Evolutionary conservation across 2,113 vertebrate genomes (phyloP).

Genomic region (Verasper variegatus): DNA sequence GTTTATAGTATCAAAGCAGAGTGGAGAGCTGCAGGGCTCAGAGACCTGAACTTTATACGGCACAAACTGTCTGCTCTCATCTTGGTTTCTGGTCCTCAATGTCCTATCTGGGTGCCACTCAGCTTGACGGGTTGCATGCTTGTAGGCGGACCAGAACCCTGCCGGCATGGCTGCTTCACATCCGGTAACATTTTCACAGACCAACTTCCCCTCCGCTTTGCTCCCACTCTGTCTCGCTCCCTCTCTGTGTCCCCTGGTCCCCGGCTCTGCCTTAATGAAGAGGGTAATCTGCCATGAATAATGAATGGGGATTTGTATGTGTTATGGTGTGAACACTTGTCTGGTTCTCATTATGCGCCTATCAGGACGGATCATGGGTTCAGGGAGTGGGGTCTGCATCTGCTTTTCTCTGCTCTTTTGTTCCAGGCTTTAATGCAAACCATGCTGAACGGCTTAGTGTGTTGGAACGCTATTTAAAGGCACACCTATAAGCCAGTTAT

Average conservation of each 20-base stretch:
- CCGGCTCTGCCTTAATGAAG: slow-evolving; percentile 75
- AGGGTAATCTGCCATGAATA: slow-evolving; percentile 81
- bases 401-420: slow-evolving; percentile 72
- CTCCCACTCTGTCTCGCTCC: slow-evolving; percentile 2
- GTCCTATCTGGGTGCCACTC: slow-evolving; percentile 46
- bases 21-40: slow-evolving; percentile 39
- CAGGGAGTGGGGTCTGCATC: slow-evolving; percentile 64
- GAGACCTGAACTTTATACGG: slow-evolving; percentile 62
- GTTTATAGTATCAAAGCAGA: slow-evolving; percentile 66
- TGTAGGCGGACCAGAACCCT: slow-evolving; percentile 15
- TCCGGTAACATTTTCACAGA: slow-evolving; percentile 42
- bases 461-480: slow-evolving; percentile 61
- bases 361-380: slow-evolving; percentile 75
- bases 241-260: slow-evolving; percentile 48
- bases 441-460: slow-evolving; percentile 59
- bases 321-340: slow-evolving; percentile 77
- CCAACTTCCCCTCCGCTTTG: slow-evolving; percentile 26
- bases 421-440: slow-evolving; percentile 71
- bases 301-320: slow-evolving; percentile 81
- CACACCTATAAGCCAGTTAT: slow-evolving; percentile 65
- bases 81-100: slow-evolving; percentile 33
- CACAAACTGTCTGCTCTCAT: slow-evolving; percentile 35
- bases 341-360: slow-evolving; percentile 80
- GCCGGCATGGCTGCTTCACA: slow-evolving; percentile 25
- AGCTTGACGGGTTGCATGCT: slow-evolving; percentile 44